Evolutionary conservation across 2,113 vertebrate genomes (phyloP), one percentile per base, ranked within the genome.

Genomic region (Alligator sinensis): DNA sequence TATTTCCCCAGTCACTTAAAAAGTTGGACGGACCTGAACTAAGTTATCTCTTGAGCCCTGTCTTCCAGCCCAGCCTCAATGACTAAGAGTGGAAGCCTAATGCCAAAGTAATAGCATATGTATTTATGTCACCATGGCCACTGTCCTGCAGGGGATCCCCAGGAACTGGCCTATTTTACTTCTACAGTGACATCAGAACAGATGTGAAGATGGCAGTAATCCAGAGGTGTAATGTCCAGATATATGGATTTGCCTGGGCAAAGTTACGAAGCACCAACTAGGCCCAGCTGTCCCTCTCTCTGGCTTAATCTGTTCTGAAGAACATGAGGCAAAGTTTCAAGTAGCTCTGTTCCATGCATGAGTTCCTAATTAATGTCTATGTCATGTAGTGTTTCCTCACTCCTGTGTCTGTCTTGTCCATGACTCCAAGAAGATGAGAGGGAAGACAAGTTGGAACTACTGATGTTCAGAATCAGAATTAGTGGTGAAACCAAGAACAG

Each of bases 141-240:
- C 58, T 74, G 66, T 34, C n/a, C 17, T 70, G 92, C 82, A 63
- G 21, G 68, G 8, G 18, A 79, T 87, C 94, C 93, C 38, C n/a
- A 82, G 78, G 84, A 90, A 76, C 38, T 38, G 38, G 38, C 38
- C 38, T 38, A 38, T 78, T 76, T 88, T 38, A 38, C 38, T 38
- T 38, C 7, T 38, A 38, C 0, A 0, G n/a, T 4, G 82, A 68
- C 63, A 82, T 57, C 64, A 68, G 82, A 87, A 76, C 95, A 96
- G 95, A 96, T 92, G 95, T 92, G 78, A 96, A 89, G 90, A 66
- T 90, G 92, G 94, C 91, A 93, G 90, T 93, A 90, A 85, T 82
- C 72, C 2, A 0, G 60, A 90, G 82, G 78, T 84, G 84, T 84
- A 94, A 68, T 93, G 92, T 94, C 1, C 3, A 84, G 28, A 79